phyloP scores from a whole-genome alignment of 2,113 vertebrate genomes.

The Cavia aperea region DNA sequence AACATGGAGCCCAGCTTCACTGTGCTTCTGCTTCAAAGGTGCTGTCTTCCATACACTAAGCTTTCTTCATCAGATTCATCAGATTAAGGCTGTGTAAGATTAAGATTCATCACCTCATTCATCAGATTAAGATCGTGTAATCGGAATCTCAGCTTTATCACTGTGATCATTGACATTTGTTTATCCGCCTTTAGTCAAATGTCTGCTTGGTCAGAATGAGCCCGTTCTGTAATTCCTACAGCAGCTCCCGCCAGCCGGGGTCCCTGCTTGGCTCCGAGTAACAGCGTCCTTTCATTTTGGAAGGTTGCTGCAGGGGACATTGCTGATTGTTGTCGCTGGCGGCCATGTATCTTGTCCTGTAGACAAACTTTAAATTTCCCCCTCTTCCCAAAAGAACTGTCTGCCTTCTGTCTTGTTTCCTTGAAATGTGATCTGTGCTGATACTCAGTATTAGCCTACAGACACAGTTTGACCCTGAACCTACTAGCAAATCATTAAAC shows the following conservation, averaged over 20 bases:
- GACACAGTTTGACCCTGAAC: background rate
- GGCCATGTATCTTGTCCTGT: background rate
- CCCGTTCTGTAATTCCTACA: background rate
- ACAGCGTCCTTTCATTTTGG: background rate
- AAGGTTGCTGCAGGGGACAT: background rate
- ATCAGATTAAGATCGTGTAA: background rate
- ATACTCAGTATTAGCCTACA: background rate
- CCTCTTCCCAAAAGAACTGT: background rate
- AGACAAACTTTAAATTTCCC: background rate
- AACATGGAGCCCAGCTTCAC: background rate
- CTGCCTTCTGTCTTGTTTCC: background rate
- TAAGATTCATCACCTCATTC: too few species aligned
- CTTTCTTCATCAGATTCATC: background rate
- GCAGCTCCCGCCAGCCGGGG: background rate
- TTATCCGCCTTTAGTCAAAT: background rate
- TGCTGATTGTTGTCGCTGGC: background rate
- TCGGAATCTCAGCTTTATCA: background rate
- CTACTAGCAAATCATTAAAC: background rate
- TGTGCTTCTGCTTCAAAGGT: background rate
- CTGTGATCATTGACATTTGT: background rate
- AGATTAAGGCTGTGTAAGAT: background rate
- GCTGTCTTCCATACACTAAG: background rate
- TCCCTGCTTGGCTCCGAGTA: background rate
- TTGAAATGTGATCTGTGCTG: background rate
- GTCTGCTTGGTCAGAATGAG: background rate